Base-by-base conservation (phyloP, 2,113 vertebrate species). In the Lota lota region DNA sequence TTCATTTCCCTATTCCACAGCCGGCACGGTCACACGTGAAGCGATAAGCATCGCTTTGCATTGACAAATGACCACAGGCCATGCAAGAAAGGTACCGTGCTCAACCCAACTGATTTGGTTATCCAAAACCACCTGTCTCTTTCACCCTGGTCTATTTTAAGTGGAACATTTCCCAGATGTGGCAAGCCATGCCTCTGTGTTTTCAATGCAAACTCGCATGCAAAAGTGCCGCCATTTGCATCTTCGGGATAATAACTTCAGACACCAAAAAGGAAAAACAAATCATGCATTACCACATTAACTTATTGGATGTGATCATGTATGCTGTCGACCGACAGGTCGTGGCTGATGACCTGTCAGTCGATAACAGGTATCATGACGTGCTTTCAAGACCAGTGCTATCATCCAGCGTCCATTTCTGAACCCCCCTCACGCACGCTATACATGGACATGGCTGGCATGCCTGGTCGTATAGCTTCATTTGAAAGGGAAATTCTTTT, bases 121-220 rank as follows among this genome's bases (percentile, higher is more conserved):
- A 93, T 91, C 91, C 92, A 93, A 93, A 92, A 76, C 66, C 68
- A 21, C 63, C 74, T 62, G 81, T 80, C 79, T 85, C 71, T 75
- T 78, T 77, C 72, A 70, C 59, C 78, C 79, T 67, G 60, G 21
- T 61, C 64, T 21, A 3, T 69, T 22, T 21, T 64, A 47, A 56
- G 58, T 5, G n/a, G 40, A 57, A 61, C 40, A 24, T 79, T 75
- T 64, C 58, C 22, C 58, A 75, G 67, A 73, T 74, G 72, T 63
- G 51, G 20, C 71, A 61, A 75, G 66, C 77, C 72, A 87, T n/a
- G n/a, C 82, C 79, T 74, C 75, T 67, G 86, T 81, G 75, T 85
- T 86, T 87, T 82, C 72, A 78, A 91, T 91, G 85, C 89, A 89
- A 92, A 92, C 87, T 83, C 66, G 81, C 72, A 93, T 92, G 90